Evolutionary conservation across 2,113 vertebrate genomes (phyloP), one percentile per base, ranked within the genome.

Genomic region (Dascyllus trimaculatus): DNA sequence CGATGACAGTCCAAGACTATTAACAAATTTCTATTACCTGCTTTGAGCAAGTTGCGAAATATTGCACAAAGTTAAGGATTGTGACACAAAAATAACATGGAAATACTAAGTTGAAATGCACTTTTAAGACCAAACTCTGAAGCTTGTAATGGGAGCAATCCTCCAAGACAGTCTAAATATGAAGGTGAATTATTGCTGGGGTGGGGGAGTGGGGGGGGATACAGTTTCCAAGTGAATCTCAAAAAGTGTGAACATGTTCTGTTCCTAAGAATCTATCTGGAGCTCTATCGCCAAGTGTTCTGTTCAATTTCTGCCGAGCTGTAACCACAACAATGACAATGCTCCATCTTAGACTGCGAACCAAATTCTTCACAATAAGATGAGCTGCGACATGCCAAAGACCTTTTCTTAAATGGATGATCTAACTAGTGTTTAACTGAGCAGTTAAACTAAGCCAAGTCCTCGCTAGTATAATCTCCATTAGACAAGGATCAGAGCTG

Each of bases 41-140:
- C 81, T 78, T 74, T 45, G 11, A 79, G 85, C 82, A 86, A 74
- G 73, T 66, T 29, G 49, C 17, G 3, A 83, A 87, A 85, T 91
- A 91, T 89, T 93, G 91, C 91, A 93, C 91, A 89, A 75, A 70
- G 71, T 76, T 81, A 69, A 76, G 56, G 53, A 71, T 52, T 17
- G 25, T 58, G 81, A 84, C 57, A 78, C 53, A 78, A 71, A 80
- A 63, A 53, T 0, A 24, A 84, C 51, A 82, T 19, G 32, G 32
- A 72, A 76, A 80, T 59, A 49, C 38, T 32, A 49, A 68, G 46
- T 65, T 19, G n/a, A 67, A 60, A 85, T 71, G 32, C 71, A 86
- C 76, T 82, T 83, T 78, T 63, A 85, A 87, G 71, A 81, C 58
- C 63, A 59, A 71, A 75, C 56, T 68, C 56, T 78, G n/a, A 81